These are phyloP conservation scores for Sitobion miscanthi DNA, from an alignment of 1,140 invertebrate genomes.

Conservation along the genomic window DNA sequence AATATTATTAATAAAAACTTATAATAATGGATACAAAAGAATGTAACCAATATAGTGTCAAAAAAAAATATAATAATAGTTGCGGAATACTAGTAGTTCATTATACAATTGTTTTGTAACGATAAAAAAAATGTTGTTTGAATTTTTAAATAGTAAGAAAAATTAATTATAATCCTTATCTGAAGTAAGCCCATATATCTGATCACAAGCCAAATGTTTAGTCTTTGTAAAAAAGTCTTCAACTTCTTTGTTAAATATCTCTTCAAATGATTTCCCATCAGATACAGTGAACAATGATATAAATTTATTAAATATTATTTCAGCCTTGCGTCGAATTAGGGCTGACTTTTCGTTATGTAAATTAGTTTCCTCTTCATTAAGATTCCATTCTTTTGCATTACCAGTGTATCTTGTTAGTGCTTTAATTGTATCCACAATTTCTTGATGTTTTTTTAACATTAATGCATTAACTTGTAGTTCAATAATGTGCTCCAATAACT, in stretches of 20 bases:
- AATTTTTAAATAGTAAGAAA: not conserved
- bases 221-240: constrained; percentile 67
- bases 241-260: constrained; percentile 68
- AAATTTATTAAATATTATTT: constrained; percentile 70
- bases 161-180: constrained; percentile 60
- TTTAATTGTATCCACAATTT: constrained; percentile 79
- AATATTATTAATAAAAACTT: not conserved
- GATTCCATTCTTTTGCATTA: constrained; percentile 75
- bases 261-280: constrained; percentile 67
- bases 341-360: constrained; percentile 30
- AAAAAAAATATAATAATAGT: constrained; percentile 8
- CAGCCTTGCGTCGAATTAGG: constrained; percentile 72
- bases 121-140: not conserved
- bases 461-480: constrained; percentile 74
- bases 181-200: constrained; percentile 66
- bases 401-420: constrained; percentile 69
- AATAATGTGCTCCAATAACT: constrained; percentile 69
- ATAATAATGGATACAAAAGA: not conserved
- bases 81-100: not conserved
- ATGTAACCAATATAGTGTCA: not conserved
- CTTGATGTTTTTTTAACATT: constrained; percentile 86
- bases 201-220: constrained; percentile 67
- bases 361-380: constrained; percentile 69
- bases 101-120: not conserved
- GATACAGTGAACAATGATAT: constrained; percentile 66